A percentile compares a stretch with the other conserved stretches of the same genome.
Conservation (phyloP, 2,888 invertebrate species). For the Drosophila colorata region DNA sequence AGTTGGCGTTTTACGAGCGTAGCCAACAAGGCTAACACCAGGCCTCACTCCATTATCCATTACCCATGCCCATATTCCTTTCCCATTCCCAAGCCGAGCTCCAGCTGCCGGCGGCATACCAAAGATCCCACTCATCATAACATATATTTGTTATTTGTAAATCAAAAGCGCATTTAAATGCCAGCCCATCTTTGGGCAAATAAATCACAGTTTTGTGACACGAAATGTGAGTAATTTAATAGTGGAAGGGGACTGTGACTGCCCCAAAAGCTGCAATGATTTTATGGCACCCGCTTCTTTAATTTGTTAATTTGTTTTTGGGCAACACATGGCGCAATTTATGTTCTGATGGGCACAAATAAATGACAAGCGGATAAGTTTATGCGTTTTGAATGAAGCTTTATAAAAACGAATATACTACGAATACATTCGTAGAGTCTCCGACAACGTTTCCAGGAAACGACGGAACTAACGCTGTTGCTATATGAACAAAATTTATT, state of each 20-base stretch:
- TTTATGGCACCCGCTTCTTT: slow-evolving; percentile 80
- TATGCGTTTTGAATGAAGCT: slow-evolving; percentile 64
- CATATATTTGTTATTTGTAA: slow-evolving; percentile 81
- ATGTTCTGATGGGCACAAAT: slow-evolving; percentile 55
- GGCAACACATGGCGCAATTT: slow-evolving; percentile 73
- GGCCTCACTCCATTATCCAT: slow-evolving; percentile 17
- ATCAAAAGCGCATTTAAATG: slow-evolving; percentile 79
- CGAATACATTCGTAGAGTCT: slow-evolving; percentile 7
- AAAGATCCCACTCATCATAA: slow-evolving; percentile 80
- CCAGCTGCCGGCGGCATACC: slow-evolving; percentile 77
- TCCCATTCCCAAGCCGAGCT: slow-evolving; percentile 22
- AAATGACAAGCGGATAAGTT: slow-evolving; percentile 58
- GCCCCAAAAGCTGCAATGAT: slow-evolving; percentile 34
- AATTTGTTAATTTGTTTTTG: slow-evolving; percentile 77
- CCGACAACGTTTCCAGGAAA: slow-evolving; percentile 63
- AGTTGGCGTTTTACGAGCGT: slow-evolving; percentile 78
- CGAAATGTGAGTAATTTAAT: slow-evolving; percentile 74
- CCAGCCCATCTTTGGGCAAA: slow-evolving; percentile 56
- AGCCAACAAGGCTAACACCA: slow-evolving; percentile 57
- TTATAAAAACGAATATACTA: slow-evolving; percentile 6
- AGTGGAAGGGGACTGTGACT: slow-evolving; percentile 5
- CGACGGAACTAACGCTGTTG: slow-evolving; percentile 23
- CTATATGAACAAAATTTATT: slow-evolving; percentile 34
- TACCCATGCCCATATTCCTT: slow-evolving; percentile 9
- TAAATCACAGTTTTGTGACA: slow-evolving; percentile 78